Conservation (phyloP, 1,140 invertebrate genomes). For the Saccostrea glomerata region DNA sequence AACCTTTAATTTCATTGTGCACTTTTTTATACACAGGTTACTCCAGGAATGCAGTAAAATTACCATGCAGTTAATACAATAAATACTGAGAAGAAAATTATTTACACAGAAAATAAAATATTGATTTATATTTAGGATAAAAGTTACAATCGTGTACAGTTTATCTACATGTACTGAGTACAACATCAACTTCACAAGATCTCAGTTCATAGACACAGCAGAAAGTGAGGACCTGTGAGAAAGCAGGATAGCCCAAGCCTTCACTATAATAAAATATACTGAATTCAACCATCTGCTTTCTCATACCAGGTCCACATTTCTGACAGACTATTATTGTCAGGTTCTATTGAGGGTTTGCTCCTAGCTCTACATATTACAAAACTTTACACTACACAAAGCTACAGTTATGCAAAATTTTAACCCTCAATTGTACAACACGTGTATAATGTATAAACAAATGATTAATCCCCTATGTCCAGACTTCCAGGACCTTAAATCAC, state of each 20-base stretch:
- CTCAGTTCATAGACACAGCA: background rate
- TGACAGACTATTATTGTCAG: background rate
- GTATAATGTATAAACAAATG: conserved; percentile 24
- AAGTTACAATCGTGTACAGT: conserved; percentile 5
- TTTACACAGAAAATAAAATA: conserved; percentile 24
- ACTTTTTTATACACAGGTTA: background rate
- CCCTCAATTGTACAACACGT: conserved; percentile 10
- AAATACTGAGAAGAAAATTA: conserved; percentile 17
- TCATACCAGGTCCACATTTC: background rate
- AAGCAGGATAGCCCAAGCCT: conserved; percentile 13
- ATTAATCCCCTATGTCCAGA: conserved; percentile 6
- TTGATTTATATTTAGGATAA: background rate
- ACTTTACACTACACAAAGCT: conserved; percentile 34
- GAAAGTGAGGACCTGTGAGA: background rate
- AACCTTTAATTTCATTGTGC: conserved; percentile 6
- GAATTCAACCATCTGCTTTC: background rate
- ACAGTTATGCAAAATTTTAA: background rate
- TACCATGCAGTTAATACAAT: conserved; percentile 20
- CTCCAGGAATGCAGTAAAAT: conserved; percentile 32
- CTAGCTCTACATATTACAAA: conserved; percentile 25
- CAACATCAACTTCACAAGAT: conserved; percentile 25
- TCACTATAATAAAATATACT: background rate
- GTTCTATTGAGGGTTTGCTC: background rate
- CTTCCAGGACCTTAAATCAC: conserved; percentile 15
- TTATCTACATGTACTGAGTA: conserved; percentile 32